Evolutionary conservation across 2,113 vertebrate species (phyloP).

Genomic region (Salvator merianae): DNA sequence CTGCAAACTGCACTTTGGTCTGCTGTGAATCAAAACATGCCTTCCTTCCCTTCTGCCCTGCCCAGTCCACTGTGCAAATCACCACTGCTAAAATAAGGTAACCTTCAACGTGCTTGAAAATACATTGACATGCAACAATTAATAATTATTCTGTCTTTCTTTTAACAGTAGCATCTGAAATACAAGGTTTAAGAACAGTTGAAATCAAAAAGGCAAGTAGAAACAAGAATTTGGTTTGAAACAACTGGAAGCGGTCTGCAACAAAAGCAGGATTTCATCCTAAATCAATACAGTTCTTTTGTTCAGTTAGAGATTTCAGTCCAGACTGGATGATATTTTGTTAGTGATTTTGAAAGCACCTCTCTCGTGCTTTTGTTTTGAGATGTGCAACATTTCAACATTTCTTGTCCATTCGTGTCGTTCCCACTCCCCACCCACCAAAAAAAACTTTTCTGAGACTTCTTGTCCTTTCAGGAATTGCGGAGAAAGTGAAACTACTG

Average conservation of each 20-base stretch:
- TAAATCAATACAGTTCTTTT: background rate
- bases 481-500: too few relatives aligned
- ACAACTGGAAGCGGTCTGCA: too few relatives aligned
- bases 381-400: background rate
- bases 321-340: background rate
- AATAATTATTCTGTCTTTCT: slow-evolving; percentile 13
- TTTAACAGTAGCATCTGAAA: slow-evolving; percentile 76
- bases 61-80: too few relatives aligned
- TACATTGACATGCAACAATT: background rate
- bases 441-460: too few relatives aligned
- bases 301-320: background rate
- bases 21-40: too few relatives aligned
- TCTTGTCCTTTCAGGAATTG: too few relatives aligned
- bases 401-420: too few relatives aligned
- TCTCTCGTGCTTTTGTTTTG: too few relatives aligned
- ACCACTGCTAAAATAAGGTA: background rate
- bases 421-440: too few relatives aligned
- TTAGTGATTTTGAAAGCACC: background rate
- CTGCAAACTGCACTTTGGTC: too few relatives aligned
- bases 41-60: too few relatives aligned
- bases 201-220: slow-evolving; percentile 89
- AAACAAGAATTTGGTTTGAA: background rate
- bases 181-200: slow-evolving; percentile 86
- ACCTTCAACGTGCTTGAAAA: background rate
- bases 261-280: background rate